These are phyloP conservation scores for Anser cygnoides DNA, from an alignment of 2,113 vertebrate genomes.

Conservation along the genomic window DNA sequence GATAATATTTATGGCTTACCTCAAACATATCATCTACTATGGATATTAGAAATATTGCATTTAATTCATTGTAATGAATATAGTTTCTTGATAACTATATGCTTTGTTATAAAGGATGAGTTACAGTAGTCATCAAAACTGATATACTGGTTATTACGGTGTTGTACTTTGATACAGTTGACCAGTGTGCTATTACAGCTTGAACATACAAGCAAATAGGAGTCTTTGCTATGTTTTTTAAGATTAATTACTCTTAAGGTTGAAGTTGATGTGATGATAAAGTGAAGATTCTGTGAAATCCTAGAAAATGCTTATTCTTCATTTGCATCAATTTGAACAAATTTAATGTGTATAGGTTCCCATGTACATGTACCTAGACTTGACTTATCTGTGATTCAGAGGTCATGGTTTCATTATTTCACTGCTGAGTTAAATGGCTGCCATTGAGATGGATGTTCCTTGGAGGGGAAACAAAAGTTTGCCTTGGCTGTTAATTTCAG, in stretches of 20 bases:
- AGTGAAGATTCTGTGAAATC: not conserved
- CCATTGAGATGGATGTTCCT: not conserved
- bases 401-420: not conserved
- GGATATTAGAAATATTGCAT: not conserved
- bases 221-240: not conserved
- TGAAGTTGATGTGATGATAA: not conserved
- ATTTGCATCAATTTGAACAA: not conserved
- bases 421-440: not conserved
- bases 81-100: not conserved
- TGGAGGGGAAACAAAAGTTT: slow-evolving; percentile 14
- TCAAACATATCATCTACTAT: not conserved
- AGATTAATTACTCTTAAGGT: not conserved
- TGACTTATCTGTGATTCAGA: not conserved
- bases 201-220: not conserved
- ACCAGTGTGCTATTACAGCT: not conserved
- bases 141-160: not conserved
- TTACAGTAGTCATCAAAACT: not conserved
- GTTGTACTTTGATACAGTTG: not conserved
- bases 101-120: not conserved
- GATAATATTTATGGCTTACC: not conserved
- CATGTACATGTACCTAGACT: not conserved
- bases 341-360: not conserved
- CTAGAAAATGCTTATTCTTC: not conserved
- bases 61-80: not conserved
- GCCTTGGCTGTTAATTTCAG: not conserved